These are phyloP conservation scores for Petrocephalus microphthalmus DNA, from an alignment of 2,113 vertebrate species.

Conservation along the genomic window DNA sequence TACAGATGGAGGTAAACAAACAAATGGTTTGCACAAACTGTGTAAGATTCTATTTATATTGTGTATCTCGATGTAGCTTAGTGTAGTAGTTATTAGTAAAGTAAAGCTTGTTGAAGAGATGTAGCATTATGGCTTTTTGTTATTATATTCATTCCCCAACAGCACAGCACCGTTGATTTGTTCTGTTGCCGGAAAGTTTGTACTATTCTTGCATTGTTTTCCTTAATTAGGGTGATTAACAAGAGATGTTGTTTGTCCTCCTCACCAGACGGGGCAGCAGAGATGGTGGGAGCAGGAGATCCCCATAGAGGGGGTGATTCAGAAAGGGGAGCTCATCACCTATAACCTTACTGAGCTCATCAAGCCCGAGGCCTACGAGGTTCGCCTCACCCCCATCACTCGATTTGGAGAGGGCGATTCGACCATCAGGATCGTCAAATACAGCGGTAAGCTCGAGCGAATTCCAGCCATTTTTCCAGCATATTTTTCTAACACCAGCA, in stretches of 20 bases:
- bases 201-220: background rate
- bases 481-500: background rate
- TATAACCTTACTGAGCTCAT: conserved; percentile 93
- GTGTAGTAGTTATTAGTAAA: background rate
- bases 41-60: background rate
- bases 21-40: background rate
- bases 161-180: background rate
- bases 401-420: conserved; percentile 92
- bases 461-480: background rate
- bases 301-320: conserved; percentile 78
- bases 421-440: conserved; percentile 88
- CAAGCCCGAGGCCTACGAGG: conserved; percentile 89
- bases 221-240: background rate
- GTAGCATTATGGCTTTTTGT: background rate
- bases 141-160: background rate
- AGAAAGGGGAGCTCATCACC: conserved; percentile 88
- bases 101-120: background rate
- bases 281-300: conserved; percentile 99
- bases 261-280: conserved; percentile 77
- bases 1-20: background rate
- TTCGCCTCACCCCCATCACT: conserved; percentile 90
- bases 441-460: conserved; percentile 72
- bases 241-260: background rate
- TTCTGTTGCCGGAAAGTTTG: background rate
- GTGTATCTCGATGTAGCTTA: background rate